Conservation (phyloP, 1,140 invertebrate genomes). For the Cataglyphis hispanica region DNA sequence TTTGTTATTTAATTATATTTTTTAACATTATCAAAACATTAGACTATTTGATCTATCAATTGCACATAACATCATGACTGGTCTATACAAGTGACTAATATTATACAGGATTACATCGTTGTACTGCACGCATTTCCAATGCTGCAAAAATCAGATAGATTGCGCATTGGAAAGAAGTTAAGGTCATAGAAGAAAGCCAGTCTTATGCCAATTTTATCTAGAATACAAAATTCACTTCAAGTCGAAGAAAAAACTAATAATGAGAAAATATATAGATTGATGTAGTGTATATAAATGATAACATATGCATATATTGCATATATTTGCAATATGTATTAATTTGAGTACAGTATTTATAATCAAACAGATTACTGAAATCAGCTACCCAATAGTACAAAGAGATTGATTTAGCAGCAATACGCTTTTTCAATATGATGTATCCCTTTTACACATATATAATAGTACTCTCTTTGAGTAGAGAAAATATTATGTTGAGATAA, state of each 20-base stretch:
- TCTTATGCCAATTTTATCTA: slow-evolving; percentile 31
- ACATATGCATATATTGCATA: background rate
- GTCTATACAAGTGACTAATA: slow-evolving; percentile 37
- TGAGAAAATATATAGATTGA: background rate
- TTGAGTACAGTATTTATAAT: background rate
- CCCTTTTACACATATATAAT: background rate
- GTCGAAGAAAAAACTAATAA: background rate
- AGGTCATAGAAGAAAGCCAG: background rate
- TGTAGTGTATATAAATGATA: background rate
- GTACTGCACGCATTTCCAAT: slow-evolving; percentile 12
- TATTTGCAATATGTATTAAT: background rate
- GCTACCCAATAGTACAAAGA: background rate
- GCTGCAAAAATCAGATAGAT: background rate
- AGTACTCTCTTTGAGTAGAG: background rate
- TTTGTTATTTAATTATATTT: slow-evolving; percentile 33
- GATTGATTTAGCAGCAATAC: background rate
- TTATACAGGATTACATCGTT: slow-evolving; percentile 31
- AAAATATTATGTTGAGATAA: slow-evolving; percentile 18
- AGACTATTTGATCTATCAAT: slow-evolving; percentile 73
- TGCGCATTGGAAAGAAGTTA: background rate
- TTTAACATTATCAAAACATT: slow-evolving; percentile 71
- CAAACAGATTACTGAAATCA: background rate
- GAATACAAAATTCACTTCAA: slow-evolving; percentile 16
- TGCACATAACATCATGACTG: slow-evolving; percentile 73
- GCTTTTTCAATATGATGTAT: background rate